Base-by-base conservation (phyloP, 1,140 invertebrate species). In the Geopemphigus sp. region DNA sequence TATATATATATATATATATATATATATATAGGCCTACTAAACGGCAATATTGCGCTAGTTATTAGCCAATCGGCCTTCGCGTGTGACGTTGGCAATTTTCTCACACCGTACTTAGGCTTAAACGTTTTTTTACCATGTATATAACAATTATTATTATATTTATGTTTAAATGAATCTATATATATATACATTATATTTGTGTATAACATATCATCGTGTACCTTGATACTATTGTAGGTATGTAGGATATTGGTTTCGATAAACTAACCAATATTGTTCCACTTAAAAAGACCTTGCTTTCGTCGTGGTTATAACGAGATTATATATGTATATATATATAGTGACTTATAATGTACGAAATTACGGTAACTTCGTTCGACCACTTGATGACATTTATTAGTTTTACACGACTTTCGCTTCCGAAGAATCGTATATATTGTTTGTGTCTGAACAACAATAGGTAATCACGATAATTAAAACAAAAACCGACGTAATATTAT, bases 71-170 rank as follows among this genome's bases (percentile, higher is more conserved):
- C 29, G n/a, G 54, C 15, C 54, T 61, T 78, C 39, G 54, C 57
- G 73, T 24, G 54, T 32, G 29, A 59, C 54, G 54, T 74, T 78
- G 73, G 56, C 73, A 47, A 78, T 78, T 74, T 78, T 78, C 73
- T 78, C 57, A 78, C 73, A 78, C 56, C 54, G 73, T 78, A 78
- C 73, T 78, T 78, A 78, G 73, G 73, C 73, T 78, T 78, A 78
- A 70, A 78, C 22, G 47, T 59, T 78, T 76, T 61, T 61, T 59
- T 78, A 78, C 73, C 73, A 47, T 78, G 73, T 78, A 78, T 45
- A 78, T 78, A 78, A 78, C 73, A 78, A 74, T 74, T 74, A 74
- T 74, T 73, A 57, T 57, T 74, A 74, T 45, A 39, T n/a, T 64
- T 64, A 59, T 61, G 32, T 78, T 78, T 63, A 78, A 78, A 78